Percentiles rank a stretch among this genome's conserved stretches.
Evolutionary conservation across 2,888 invertebrate genomes (phyloP).

Genomic region (Agriopis marginaria): DNA sequence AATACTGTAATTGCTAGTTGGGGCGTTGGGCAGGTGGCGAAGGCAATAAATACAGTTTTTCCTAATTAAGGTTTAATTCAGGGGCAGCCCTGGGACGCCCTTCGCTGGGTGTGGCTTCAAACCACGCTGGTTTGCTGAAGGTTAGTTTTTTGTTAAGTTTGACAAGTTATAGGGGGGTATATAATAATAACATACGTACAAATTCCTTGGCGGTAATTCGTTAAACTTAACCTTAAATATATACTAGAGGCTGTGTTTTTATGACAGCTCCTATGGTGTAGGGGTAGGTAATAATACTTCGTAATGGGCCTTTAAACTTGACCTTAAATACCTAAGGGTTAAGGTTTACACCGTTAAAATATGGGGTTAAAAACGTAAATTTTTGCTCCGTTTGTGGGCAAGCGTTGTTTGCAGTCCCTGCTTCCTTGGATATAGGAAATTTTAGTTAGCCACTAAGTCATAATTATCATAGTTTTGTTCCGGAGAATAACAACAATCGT

Average conservation of each 20-base stretch:
- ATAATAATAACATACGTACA: not conserved
- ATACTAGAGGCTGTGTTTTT: not conserved
- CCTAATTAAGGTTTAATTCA: constrained; percentile 83
- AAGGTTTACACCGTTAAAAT: not conserved
- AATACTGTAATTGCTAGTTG: constrained; percentile 43
- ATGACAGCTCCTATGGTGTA: not conserved
- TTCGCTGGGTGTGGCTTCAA: constrained; percentile 27
- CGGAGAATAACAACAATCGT: constrained; percentile 19
- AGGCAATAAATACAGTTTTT: constrained; percentile 82
- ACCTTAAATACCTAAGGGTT: not conserved
- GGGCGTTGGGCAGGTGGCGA: constrained; percentile 58
- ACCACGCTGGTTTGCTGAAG: constrained; percentile 9
- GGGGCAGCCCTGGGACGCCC: constrained; percentile 47
- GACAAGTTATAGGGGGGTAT: not conserved
- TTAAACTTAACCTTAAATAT: not conserved
- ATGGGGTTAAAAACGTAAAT: not conserved
- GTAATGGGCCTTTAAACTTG: constrained; percentile 5
- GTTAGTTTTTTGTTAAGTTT: constrained; percentile 2
- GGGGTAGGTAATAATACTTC: not conserved
- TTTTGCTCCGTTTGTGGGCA: not conserved
- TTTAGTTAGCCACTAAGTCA: constrained; percentile 1
- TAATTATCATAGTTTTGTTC: constrained; percentile 10
- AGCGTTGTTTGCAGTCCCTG: not conserved
- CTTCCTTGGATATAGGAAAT: not conserved
- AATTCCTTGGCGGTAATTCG: not conserved